Evolutionary conservation across 2,888 invertebrate genomes (phyloP).

Genomic region (Bellardia bayeri): DNA sequence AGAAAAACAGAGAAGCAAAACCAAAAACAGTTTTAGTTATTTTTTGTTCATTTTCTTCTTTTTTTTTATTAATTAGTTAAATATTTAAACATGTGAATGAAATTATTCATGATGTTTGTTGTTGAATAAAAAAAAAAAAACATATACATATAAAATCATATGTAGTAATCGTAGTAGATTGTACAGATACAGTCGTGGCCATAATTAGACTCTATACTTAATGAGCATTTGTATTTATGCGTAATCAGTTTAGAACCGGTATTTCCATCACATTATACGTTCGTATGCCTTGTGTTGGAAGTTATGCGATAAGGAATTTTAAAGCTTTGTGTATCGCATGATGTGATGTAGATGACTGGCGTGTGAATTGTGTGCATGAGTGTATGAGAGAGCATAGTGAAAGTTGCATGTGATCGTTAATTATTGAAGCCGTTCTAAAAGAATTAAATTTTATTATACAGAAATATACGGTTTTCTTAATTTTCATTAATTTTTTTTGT

Average conservation of each 20-base stretch:
- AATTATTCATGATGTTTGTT: constrained; percentile 20
- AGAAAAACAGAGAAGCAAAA: no score
- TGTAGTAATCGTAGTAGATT: neutral
- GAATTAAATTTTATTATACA: constrained; percentile 53
- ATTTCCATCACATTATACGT: constrained; percentile 11
- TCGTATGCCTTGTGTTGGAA: neutral
- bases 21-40: neutral
- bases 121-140: neutral
- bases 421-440: constrained; percentile 44
- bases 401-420: constrained; percentile 46
- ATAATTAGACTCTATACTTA: constrained; percentile 26
- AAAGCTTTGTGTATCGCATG: constrained; percentile 10
- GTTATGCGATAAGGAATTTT: constrained; percentile 20
- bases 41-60: neutral
- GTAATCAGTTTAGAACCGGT: neutral
- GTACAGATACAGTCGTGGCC: neutral
- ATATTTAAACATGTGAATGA: constrained; percentile 56
- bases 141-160: neutral
- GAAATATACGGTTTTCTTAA: neutral
- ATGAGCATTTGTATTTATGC: neutral
- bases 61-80: constrained; percentile 48
- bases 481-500: neutral
- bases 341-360: neutral
- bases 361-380: constrained; percentile 19
- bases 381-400: constrained; percentile 19